These are phyloP conservation scores for Saxidomus purpurata DNA, from an alignment of 1,140 invertebrate species.

Conservation along the genomic window DNA sequence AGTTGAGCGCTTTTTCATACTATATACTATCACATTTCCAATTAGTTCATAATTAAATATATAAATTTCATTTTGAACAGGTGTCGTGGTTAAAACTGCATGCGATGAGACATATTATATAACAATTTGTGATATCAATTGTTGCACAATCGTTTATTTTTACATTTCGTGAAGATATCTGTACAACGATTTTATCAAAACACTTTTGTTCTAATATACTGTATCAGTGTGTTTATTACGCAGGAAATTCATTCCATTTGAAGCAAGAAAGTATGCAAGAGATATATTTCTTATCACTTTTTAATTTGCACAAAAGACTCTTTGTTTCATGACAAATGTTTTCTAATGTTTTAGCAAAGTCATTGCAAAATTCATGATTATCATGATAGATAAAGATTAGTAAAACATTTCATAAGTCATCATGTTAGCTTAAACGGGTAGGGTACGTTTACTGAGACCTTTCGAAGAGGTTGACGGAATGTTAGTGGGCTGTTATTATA, in stretches of 20 bases:
- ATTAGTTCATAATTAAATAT: slow-evolving; percentile 19
- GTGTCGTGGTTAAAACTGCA: not conserved
- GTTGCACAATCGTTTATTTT: slow-evolving; percentile 6
- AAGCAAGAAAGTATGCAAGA: not conserved
- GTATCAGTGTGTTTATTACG: not conserved
- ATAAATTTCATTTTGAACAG: slow-evolving; percentile 17
- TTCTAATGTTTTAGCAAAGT: slow-evolving; percentile 11
- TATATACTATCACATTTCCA: not conserved
- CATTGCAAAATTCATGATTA: not conserved
- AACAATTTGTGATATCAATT: not conserved
- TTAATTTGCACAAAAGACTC: not conserved
- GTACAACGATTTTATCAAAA: slow-evolving; percentile 11
- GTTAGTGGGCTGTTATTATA: no score
- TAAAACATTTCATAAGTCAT: no score
- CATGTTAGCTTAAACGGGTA: no score
- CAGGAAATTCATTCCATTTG: not conserved
- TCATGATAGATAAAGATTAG: not conserved
- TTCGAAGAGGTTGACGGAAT: no score
- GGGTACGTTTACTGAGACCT: no score
- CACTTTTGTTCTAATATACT: not conserved
- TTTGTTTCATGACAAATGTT: not conserved
- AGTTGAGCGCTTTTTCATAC: not conserved
- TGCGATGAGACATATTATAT: not conserved
- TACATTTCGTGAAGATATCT: not conserved
- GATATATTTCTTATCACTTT: slow-evolving; percentile 29